Evolutionary conservation across 2,797 vertebrate genomes (phyloP).

Genomic region (Alauda arvensis): DNA sequence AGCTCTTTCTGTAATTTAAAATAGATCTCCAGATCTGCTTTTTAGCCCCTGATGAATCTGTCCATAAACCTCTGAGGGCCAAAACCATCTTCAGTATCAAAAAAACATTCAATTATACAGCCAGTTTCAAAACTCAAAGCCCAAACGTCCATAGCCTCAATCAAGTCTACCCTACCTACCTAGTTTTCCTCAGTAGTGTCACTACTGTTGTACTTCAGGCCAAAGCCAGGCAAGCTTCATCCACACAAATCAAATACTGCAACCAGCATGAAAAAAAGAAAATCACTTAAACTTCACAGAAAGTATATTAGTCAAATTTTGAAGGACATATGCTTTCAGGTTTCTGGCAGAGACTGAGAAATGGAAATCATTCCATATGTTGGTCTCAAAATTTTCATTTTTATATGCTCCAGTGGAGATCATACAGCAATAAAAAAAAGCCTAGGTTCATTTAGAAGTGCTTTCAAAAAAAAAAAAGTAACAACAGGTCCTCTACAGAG

Average conservation of each 20-base stretch:
- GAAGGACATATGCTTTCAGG: not conserved
- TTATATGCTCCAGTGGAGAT: not conserved
- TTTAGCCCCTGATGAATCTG: not conserved
- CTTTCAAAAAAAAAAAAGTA: not conserved
- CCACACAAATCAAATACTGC: not conserved
- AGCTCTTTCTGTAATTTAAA: not conserved
- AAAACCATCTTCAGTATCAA: not conserved
- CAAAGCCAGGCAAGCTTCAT: not conserved
- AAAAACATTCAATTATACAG: not conserved
- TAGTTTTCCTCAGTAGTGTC: not conserved
- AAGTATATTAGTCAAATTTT: not conserved
- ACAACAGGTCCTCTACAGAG: not conserved
- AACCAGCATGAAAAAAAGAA: not conserved
- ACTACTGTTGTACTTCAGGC: not conserved
- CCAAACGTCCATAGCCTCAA: not conserved
- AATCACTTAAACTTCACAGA: not conserved
- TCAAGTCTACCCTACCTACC: not conserved
- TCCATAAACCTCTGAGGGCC: not conserved
- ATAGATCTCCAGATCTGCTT: not conserved
- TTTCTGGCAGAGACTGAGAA: constrained; percentile 9
- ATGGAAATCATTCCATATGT: not conserved
- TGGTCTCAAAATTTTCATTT: not conserved
- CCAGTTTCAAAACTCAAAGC: not conserved
- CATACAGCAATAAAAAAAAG: not conserved
- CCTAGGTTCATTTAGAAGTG: not conserved